Evolutionary conservation across 1,140 invertebrate species (phyloP), one percentile per base, ranked within the genome.

Genomic region (Pseudomyrmex flavicornis): DNA sequence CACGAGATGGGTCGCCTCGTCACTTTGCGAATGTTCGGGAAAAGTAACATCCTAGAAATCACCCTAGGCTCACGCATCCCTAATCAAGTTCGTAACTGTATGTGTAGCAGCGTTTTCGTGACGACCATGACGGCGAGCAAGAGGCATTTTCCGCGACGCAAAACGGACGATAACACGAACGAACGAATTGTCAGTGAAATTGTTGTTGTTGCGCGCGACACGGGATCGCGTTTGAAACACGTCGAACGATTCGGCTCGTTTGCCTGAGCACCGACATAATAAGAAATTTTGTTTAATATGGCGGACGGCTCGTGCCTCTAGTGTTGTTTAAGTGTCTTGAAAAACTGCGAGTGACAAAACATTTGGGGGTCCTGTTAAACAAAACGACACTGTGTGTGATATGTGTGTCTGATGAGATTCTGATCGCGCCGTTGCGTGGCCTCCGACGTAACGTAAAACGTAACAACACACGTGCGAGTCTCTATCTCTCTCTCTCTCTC

Each of bases 261-360:
- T 58, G 90, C 87, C 91, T 91, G 91, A 90, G 44, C 50, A 85
- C 58, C 54, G 82, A 75, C 35, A 89, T 92, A 73, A 35, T 35
- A 35, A 35, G 68, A 88, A 89, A 87, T 91, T 90, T 35, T 35
- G 35, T 83, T 88, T 92, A 91, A 91, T 88, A 91, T 91, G 91
- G 91, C 89, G 91, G 91, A 91, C 87, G 85, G 35, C 83, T 90
- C 89, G 85, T 89, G 86, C 87, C 85, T 89, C 85, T 90, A 86
- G 86, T 91, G 84, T 91, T 91, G 86, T 91, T 91, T 89, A 88
- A 91, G 87, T 91, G 35, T 89, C 90, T 87, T 89, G 86, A 89
- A 35, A 7, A 88, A 89, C 76, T 90, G 59, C 44, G 63, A 76
- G 69, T 85, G 85, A 89, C 72, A 89, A 90, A 85, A 89, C 85